Conservation (phyloP, 92 coral and sea anemone species). For the Pocillopora grandis region DNA sequence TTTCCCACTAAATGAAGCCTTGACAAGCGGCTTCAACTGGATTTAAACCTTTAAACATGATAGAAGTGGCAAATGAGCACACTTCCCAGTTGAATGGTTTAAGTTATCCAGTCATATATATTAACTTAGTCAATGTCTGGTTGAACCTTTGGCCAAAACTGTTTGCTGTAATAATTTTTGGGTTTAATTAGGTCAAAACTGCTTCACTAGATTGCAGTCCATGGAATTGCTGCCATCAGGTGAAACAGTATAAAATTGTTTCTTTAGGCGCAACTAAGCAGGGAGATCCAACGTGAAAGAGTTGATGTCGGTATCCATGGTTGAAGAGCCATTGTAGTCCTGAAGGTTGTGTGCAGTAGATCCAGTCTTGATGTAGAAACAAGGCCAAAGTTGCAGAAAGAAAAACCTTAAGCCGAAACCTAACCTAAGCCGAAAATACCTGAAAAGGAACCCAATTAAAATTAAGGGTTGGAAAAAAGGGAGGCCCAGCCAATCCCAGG, state of each 20-base stretch:
- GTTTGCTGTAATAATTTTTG: background rate
- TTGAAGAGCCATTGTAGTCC: background rate
- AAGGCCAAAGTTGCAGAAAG: background rate
- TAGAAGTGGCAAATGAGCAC: background rate
- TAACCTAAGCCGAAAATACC: background rate
- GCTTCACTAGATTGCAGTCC: slow-evolving; percentile 4
- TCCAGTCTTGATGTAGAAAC: background rate
- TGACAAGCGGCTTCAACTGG: background rate
- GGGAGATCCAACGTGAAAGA: background rate
- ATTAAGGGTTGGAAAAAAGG: background rate
- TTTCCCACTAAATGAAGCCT: background rate
- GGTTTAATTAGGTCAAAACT: background rate
- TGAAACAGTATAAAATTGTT: background rate
- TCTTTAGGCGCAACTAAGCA: slow-evolving; percentile 14
- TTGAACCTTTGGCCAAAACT: slow-evolving; percentile 19
- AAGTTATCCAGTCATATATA: background rate
- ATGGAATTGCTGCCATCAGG: background rate
- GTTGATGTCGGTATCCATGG: background rate
- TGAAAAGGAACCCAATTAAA: slow-evolving; percentile 21
- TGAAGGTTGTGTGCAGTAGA: background rate
- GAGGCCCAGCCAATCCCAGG: background rate
- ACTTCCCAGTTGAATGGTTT: slow-evolving; percentile 16
- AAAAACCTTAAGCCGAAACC: background rate
- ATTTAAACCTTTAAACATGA: background rate
- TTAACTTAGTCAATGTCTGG: slow-evolving; percentile 3